Evolutionary conservation across 2,888 invertebrate species (phyloP).

Genomic region (Idaea straminata): DNA sequence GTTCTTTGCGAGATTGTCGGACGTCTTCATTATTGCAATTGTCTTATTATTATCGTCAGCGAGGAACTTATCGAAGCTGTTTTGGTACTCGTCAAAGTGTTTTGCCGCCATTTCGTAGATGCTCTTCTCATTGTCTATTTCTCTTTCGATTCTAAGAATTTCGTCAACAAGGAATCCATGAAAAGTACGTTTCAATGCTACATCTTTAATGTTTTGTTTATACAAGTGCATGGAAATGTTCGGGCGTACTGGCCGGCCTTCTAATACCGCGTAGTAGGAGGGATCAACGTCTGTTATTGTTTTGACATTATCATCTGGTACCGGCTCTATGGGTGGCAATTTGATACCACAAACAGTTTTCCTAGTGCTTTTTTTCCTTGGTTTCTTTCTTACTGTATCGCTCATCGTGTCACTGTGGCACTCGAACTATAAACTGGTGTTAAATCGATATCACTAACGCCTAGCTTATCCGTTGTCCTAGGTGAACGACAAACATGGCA

Average conservation of each 20-base stretch:
- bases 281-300: slow-evolving; percentile 83
- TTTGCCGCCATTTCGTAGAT: slow-evolving; percentile 59
- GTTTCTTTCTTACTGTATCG: slow-evolving; percentile 40
- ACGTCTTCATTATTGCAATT: slow-evolving; percentile 68
- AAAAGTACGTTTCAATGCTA: slow-evolving; percentile 61
- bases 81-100: slow-evolving; percentile 67
- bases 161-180: slow-evolving; percentile 65
- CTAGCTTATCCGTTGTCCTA: neutral
- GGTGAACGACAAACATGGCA: no score
- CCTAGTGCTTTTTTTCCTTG: slow-evolving; percentile 42
- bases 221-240: slow-evolving; percentile 78
- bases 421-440: neutral
- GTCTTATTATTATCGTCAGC: slow-evolving; percentile 72
- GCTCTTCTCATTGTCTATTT: slow-evolving; percentile 61
- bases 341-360: slow-evolving; percentile 58
- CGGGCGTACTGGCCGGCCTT: slow-evolving; percentile 80
- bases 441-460: neutral
- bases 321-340: slow-evolving; percentile 61
- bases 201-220: slow-evolving; percentile 70
- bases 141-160: slow-evolving; percentile 64
- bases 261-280: slow-evolving; percentile 81
- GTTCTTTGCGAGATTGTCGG: slow-evolving; percentile 63
- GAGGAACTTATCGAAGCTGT: slow-evolving; percentile 71
- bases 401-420: slow-evolving; percentile 20
- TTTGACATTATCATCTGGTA: slow-evolving; percentile 48